Conservation (phyloP, 2,113 vertebrate genomes). For the Okapia johnstoni region DNA sequence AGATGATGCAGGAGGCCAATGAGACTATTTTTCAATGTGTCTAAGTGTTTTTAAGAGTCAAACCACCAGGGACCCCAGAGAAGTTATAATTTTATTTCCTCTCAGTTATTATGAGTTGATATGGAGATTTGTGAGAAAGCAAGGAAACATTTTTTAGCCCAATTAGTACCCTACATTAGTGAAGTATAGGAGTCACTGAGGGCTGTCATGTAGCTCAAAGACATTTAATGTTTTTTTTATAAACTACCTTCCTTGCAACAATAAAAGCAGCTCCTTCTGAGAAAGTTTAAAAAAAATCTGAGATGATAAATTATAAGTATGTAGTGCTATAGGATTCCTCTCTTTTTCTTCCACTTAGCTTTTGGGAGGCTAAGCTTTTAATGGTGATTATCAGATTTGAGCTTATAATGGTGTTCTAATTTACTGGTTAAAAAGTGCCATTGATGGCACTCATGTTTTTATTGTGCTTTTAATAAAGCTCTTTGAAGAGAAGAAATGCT, state of each 20-base stretch:
- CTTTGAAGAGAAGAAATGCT: slow-evolving; percentile 4
- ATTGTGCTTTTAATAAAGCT: slow-evolving; percentile 22
- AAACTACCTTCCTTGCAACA: background rate
- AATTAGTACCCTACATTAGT: background rate
- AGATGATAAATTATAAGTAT: background rate
- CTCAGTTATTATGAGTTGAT: background rate
- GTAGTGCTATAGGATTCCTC: background rate
- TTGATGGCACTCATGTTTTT: background rate
- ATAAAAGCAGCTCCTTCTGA: background rate
- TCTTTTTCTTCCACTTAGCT: background rate
- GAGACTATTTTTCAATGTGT: background rate
- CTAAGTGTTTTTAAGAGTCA: background rate
- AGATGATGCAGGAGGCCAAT: background rate
- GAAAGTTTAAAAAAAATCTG: background rate
- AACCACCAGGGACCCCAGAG: background rate
- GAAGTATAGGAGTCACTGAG: background rate
- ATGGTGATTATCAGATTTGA: background rate
- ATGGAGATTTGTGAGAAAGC: background rate
- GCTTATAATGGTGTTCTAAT: background rate
- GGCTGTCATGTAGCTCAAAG: background rate
- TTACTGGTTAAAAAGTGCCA: background rate
- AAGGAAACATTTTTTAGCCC: background rate
- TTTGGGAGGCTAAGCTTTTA: background rate
- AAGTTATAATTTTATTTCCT: background rate
- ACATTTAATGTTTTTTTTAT: background rate